Percentiles rank a stretch among this genome's conserved stretches.
Evolutionary conservation across 1,140 invertebrate genomes (phyloP).

Genomic region (Muscidifurax raptorellus): DNA sequence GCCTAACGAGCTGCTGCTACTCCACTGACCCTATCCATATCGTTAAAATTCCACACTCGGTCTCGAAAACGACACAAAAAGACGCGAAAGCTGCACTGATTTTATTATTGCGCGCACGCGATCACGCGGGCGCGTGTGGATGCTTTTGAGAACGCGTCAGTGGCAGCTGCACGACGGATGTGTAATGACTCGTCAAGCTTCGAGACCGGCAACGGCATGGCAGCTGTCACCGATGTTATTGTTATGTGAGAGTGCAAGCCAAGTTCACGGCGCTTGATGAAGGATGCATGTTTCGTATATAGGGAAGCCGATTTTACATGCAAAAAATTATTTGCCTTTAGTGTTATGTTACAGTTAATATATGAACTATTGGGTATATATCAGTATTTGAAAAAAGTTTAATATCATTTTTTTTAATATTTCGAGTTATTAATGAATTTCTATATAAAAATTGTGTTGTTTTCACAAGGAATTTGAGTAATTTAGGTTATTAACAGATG

Average conservation of each 20-base stretch:
- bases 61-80: background rate
- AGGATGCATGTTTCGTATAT: background rate
- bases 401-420: too few relatives aligned
- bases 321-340: background rate
- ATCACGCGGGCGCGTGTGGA: background rate
- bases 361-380: too few relatives aligned
- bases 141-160: background rate
- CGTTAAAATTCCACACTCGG: background rate
- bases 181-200: background rate
- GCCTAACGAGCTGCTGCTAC: background rate
- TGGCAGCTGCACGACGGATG: background rate
- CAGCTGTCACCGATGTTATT: slow-evolving; percentile 14
- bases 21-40: background rate
- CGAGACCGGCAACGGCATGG: background rate
- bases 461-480: too few relatives aligned
- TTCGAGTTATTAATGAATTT: too few relatives aligned
- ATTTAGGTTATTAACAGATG: too few relatives aligned
- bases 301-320: background rate
- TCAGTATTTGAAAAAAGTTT: too few relatives aligned
- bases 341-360: too few relatives aligned
- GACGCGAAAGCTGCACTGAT: background rate
- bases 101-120: background rate
- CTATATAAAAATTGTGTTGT: too few relatives aligned
- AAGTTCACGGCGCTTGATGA: slow-evolving; percentile 38
- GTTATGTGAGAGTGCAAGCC: slow-evolving; percentile 13